Conservation (phyloP, 2,797 vertebrate genomes). For the Clamator glandarius region DNA sequence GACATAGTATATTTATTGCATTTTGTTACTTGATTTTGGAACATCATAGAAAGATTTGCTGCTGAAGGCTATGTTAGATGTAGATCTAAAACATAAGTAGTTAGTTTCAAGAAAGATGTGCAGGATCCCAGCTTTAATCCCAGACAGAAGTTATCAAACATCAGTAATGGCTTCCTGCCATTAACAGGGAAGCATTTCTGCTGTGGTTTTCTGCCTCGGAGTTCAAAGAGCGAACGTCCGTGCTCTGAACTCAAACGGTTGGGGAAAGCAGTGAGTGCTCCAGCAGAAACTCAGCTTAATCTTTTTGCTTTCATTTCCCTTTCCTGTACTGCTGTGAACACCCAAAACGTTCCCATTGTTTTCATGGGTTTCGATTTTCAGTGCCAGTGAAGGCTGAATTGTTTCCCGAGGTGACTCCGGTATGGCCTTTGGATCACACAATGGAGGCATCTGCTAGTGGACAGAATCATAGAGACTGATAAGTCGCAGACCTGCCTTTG, state of each 20-base stretch:
- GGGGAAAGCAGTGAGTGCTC: rapidly evolving
- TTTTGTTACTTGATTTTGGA: not conserved
- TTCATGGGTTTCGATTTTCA: not conserved
- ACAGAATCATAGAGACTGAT: rapidly evolving
- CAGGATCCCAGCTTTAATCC: not conserved
- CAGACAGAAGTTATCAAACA: not conserved
- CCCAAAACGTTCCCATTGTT: not conserved
- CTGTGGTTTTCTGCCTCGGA: not conserved
- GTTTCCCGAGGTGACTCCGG: not conserved
- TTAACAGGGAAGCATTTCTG: not conserved
- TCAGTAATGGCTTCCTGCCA: not conserved
- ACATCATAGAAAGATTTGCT: not conserved
- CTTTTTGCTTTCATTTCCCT: not conserved
- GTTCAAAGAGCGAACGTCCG: not conserved
- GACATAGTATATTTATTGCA: not conserved
- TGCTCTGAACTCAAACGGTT: not conserved
- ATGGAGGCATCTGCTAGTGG: not conserved
- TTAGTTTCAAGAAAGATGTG: not conserved
- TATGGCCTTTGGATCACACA: rapidly evolving
- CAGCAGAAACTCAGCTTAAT: not conserved
- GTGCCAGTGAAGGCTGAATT: not conserved
- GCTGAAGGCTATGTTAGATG: not conserved
- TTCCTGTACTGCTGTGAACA: not conserved
- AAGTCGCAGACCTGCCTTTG: not conserved
- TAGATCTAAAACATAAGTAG: not conserved